These are phyloP conservation scores for Tapera naevia DNA, from an alignment of 2,797 vertebrate species.

Conservation along the genomic window DNA sequence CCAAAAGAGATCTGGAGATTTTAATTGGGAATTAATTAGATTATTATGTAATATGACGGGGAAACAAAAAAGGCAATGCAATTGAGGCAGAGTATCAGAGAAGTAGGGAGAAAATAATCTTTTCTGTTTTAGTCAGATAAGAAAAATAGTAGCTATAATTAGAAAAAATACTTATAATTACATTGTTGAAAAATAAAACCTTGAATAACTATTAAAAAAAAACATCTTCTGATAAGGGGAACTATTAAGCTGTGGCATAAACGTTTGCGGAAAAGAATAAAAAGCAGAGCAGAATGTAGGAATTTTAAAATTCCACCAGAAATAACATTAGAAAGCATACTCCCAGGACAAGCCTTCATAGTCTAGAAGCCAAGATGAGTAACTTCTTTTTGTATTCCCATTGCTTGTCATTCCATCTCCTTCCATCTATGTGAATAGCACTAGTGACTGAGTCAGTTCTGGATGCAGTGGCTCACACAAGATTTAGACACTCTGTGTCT, in stretches of 20 bases:
- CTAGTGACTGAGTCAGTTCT: neutral
- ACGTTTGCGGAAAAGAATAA: neutral
- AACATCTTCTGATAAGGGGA: neutral
- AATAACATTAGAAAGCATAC: neutral
- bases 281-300: neutral
- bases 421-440: neutral
- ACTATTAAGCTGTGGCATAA: neutral
- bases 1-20: neutral
- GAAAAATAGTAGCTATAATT: slow-evolving; percentile 1
- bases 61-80: neutral
- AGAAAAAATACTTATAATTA: neutral
- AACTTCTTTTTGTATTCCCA: neutral
- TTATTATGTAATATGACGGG: neutral
- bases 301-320: neutral
- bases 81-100: neutral
- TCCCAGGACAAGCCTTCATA: neutral
- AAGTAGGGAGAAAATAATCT: slow-evolving; percentile 33
- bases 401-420: neutral
- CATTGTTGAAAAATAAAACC: neutral
- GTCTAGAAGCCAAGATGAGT: neutral
- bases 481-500: neutral
- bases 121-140: slow-evolving; percentile 24
- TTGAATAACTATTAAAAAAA: neutral
- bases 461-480: neutral
- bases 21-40: slow-evolving; percentile 19